These are phyloP conservation scores for Dusona sp. DNA, from an alignment of 2,888 invertebrate species.

Conservation along the genomic window DNA sequence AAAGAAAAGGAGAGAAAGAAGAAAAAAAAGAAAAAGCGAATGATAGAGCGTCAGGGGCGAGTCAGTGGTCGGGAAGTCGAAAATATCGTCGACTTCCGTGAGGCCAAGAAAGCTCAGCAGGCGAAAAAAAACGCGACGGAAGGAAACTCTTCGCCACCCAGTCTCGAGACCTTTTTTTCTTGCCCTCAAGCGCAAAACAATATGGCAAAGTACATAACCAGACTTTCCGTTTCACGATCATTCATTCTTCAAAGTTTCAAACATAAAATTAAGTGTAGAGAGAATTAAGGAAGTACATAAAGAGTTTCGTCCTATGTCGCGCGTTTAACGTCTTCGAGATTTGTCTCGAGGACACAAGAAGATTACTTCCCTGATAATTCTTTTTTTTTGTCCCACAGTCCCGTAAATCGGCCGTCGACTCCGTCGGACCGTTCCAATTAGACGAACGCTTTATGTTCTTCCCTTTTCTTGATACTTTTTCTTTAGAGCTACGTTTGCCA, in stretches of 20 bases:
- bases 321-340: conserved; percentile 43
- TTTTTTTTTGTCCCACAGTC: conserved; percentile 22
- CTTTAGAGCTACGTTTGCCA: neutral
- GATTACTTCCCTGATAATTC: conserved; percentile 57
- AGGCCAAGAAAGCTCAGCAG: conserved; percentile 59
- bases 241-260: conserved; percentile 40
- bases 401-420: conserved; percentile 59
- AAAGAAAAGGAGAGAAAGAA: conserved; percentile 9
- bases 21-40: conserved; percentile 17
- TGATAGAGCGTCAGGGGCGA: conserved; percentile 57
- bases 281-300: conserved; percentile 9
- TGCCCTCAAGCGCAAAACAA: conserved; percentile 78
- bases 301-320: conserved; percentile 20
- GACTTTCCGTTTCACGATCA: conserved; percentile 56
- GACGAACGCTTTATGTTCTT: conserved; percentile 66
- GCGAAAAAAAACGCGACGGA: conserved; percentile 70
- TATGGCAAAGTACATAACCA: conserved; percentile 77
- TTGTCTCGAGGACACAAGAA: conserved; percentile 50
- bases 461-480: conserved; percentile 47
- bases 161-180: conserved; percentile 45
- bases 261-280: conserved; percentile 31
- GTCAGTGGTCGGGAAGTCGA: conserved; percentile 77
- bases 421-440: conserved; percentile 69
- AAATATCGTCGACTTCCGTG: conserved; percentile 83
- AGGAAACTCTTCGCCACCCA: conserved; percentile 72